Percentiles rank a stretch among this genome's conserved stretches.
These are phyloP conservation scores for Melikaiella ostensackeni DNA, from an alignment of 2,888 invertebrate species.

Conservation along the genomic window DNA sequence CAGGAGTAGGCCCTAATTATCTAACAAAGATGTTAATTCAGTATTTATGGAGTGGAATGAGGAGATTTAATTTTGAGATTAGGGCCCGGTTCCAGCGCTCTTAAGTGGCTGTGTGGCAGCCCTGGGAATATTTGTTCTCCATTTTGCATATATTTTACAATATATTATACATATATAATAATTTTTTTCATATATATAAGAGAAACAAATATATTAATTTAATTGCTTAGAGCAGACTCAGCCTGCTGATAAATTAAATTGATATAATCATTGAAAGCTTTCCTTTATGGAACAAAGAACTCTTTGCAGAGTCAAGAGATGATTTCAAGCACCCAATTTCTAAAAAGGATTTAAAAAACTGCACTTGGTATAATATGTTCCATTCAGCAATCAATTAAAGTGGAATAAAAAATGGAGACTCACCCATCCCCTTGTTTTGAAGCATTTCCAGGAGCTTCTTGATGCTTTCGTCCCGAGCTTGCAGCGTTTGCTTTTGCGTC, in stretches of 20 bases:
- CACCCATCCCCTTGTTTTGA: constrained; percentile 97
- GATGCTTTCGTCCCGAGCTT: constrained; percentile 98
- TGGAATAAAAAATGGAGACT: constrained; percentile 74
- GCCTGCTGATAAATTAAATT: background rate
- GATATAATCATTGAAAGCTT: background rate
- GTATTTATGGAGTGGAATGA: too few species aligned
- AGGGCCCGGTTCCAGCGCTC: too few species aligned
- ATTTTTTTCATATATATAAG: too few species aligned
- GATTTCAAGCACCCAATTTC: background rate
- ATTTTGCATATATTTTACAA: background rate
- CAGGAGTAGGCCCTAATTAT: too few species aligned
- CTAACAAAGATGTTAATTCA: too few species aligned
- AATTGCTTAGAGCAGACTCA: background rate
- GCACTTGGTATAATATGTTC: background rate
- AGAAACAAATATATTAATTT: background rate
- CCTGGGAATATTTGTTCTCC: too few species aligned
- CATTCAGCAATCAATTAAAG: background rate
- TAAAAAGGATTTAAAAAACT: background rate
- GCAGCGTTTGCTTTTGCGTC: constrained; percentile 98
- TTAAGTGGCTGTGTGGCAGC: too few species aligned
- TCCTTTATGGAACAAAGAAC: background rate
- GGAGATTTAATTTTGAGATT: too few species aligned
- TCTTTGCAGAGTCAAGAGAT: background rate
- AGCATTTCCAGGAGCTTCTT: constrained; percentile 99
- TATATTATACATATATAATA: too few species aligned